Evolutionary conservation across 2,113 vertebrate species (phyloP), one percentile per base, ranked within the genome.

Genomic region (Alexandromys fortis): DNA sequence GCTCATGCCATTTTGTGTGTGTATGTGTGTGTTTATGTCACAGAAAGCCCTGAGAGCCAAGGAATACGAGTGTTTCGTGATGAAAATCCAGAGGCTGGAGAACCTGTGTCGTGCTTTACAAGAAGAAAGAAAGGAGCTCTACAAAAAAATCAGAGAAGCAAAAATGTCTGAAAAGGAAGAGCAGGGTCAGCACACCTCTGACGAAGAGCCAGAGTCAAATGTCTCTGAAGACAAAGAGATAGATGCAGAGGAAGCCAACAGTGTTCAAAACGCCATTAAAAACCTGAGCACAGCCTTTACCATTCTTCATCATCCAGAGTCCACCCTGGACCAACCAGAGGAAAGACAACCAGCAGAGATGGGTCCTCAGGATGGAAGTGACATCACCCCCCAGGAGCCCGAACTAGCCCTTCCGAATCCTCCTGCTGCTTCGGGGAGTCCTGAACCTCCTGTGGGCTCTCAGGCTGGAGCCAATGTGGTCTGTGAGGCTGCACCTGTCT

Each of bases 41-140:
- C 97, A 99, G 99, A 99, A 99, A 98, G 97, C 98, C 26, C 75
- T 99, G 98, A 98, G 98, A 88, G 97, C 98, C 61, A 99, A 99
- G 96, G 99, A 99, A 98, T 99, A 99, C 0, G 99, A 99, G 5
- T 97, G 99, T 91, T 99, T 99, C 0, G 94, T 99, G 85, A 94
- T 99, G 97, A 99, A 99, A 99, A 99, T 99, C n/a, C 98, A 99
- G 87, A 99, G 99, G 93, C 97, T 99, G 95, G 99, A 99, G 98
- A 99, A 99, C 45, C 98, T 99, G 58, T 99, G 99, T 35, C 98
- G 99, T 42, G 99, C 98, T 24, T 98, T 99, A 65, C 99, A 99
- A 97, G 99, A 99, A 12, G 99, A 99, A 97, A 99, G 99, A 90
- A 99, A 98, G 1, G 98, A 99, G 95, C 98, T 99, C 47, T 99